Base-by-base conservation (phyloP, 2,113 vertebrate species). In the Equus przewalskii region DNA sequence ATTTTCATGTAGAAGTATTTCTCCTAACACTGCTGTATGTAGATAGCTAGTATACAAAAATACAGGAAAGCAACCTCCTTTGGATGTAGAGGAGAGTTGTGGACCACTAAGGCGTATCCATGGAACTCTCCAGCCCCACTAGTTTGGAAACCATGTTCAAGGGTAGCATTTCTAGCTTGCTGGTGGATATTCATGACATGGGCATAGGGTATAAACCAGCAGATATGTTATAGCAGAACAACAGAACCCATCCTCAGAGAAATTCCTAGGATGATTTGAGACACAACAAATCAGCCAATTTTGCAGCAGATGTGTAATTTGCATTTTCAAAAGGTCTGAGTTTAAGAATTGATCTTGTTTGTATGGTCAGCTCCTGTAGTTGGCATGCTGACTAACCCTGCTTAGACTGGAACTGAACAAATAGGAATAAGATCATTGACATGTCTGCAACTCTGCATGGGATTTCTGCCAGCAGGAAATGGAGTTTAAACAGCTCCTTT, bases 221-320 rank as follows among this genome's bases (percentile, higher is more conserved):
- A 41, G 58, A 84, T 15, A 3, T 26, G 7, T 56, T 62, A 36
- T 0, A 6, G 67, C 3, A 18, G 28, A 62, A 51, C 0, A 6
- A 33, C 3, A 19, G 28, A 36, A 22, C 9, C 33, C 13, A 36
- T 30, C 33, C 41, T 84, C 28, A 9, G 79, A 88, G 22, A 83
- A 46, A 96, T 12, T 75, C 36, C 30, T n/a, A 44, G 36, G 76
- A 44, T 33, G 10, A 56, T n/a, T 4, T 18, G 65, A 91, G 28
- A 89, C 0, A 1, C 12, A 80, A 60, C 19, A 33, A 30, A 36
- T 62, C 36, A 60, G 33, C 33, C 81, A 67, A 4, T 80, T 92
- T 94, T 86, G 56, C 26, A n/a, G 69, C 22, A 46, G 60, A 65
- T 36, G 49, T 94, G n/a, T 70, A 30, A 76, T 62, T 92, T 95